Conservation (phyloP, 30 jellyfish, hydroid and myxozoan genomes). For the Aurelia aurita region DNA sequence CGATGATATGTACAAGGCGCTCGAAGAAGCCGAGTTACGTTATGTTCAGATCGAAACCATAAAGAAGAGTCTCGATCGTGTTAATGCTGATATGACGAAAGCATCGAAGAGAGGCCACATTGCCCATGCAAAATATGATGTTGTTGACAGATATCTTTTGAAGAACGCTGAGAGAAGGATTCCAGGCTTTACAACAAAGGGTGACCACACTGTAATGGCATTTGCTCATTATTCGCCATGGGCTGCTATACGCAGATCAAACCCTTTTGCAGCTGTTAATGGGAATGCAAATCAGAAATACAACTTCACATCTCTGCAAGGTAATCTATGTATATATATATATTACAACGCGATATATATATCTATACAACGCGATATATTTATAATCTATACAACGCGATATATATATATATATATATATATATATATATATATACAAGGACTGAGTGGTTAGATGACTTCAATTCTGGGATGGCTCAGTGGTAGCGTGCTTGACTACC, state of each 20-base stretch:
- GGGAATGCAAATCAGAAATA: neutral
- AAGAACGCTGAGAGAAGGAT: conserved; percentile 6
- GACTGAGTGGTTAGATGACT: no score
- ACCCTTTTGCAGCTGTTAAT: neutral
- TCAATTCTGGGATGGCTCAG: no score
- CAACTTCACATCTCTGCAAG: neutral
- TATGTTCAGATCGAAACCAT: neutral
- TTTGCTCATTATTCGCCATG: conserved; percentile 55
- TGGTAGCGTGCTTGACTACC: no score
- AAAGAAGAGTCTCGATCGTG: conserved; percentile 19
- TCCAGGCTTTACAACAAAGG: conserved; percentile 20
- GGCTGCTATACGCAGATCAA: conserved; percentile 32
- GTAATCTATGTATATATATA: no score
- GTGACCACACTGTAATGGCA: conserved; percentile 21
- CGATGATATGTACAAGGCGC: conserved; percentile 30
- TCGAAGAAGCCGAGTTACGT: conserved; percentile 53
- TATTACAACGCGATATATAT: no score
- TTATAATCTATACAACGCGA: no score
- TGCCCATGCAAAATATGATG: neutral
- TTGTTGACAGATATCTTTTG: neutral
- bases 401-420: no score
- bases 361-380: no score
- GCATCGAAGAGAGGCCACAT: neutral
- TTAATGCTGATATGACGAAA: neutral
- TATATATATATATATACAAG: no score